Percentiles rank a stretch among this genome's conserved stretches.
Conservation (phyloP, 1,140 invertebrate genomes). For the Bombus balteatus region DNA sequence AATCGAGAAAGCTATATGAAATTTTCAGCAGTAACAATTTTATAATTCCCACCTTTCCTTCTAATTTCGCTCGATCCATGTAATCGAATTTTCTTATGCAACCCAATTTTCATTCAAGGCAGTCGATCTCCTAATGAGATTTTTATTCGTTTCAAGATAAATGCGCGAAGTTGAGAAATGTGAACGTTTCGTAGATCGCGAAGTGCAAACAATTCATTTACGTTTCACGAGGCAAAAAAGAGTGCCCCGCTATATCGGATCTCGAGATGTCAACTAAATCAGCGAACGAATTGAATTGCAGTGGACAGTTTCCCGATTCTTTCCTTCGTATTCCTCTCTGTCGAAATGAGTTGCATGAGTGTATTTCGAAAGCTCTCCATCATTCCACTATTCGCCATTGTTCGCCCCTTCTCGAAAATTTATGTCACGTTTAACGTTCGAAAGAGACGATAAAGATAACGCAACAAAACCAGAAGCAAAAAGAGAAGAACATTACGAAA, state of each 20-base stretch:
- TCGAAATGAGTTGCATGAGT: neutral
- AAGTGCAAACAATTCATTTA: neutral
- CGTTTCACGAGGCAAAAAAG: too few species aligned
- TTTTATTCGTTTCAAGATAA: too few species aligned
- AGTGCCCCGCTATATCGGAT: neutral
- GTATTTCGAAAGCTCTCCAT: slow-evolving; percentile 4
- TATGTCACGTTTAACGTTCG: neutral
- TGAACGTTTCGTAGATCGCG: neutral
- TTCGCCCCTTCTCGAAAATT: neutral
- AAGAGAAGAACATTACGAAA: neutral
- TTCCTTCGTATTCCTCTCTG: slow-evolving; percentile 2
- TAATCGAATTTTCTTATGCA: neutral
- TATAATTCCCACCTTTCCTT: neutral
- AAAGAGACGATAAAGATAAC: neutral
- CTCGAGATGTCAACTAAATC: neutral
- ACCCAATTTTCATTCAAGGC: neutral
- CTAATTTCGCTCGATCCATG: neutral
- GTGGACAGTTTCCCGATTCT: slow-evolving; percentile 44
- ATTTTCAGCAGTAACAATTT: neutral
- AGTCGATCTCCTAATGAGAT: neutral
- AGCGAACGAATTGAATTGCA: slow-evolving; percentile 39
- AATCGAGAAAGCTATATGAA: neutral
- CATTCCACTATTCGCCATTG: neutral
- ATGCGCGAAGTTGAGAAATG: neutral
- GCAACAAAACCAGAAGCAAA: neutral